phyloP scores from a whole-genome alignment of 2,888 invertebrate genomes.

The Oligia strigilis region DNA sequence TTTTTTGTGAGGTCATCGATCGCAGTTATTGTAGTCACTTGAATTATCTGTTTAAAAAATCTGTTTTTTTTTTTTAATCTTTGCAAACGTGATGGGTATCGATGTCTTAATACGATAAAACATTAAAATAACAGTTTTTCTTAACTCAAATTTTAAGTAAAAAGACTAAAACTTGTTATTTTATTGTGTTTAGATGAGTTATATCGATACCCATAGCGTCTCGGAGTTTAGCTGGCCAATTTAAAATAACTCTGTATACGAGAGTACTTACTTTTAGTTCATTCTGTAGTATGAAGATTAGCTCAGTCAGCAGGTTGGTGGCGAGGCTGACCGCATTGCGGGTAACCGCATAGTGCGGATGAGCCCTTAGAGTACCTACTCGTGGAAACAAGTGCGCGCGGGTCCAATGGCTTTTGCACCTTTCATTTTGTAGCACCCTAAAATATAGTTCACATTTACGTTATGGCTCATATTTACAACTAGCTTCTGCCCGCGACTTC shows the following conservation, averaged over 20 bases:
- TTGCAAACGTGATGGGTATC: no score
- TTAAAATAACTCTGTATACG: neutral
- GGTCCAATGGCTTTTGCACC: neutral
- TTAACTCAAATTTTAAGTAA: neutral
- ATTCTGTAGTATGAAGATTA: neutral
- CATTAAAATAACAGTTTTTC: neutral
- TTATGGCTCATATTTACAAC: neutral
- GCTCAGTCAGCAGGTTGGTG: neutral
- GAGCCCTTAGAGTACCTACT: neutral
- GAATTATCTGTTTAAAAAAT: no score
- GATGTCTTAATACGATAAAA: no score
- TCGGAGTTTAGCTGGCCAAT: neutral
- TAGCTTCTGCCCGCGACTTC: no score
- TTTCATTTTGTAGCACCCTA: neutral
- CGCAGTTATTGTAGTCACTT: neutral
- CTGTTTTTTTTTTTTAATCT: no score
- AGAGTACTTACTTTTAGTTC: neutral
- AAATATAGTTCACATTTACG: neutral
- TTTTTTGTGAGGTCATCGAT: neutral
- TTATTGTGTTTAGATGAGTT: no score
- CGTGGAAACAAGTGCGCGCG: neutral
- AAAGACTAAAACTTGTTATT: no score
- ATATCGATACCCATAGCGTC: no score
- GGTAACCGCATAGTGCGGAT: no score
- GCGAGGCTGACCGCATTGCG: neutral